Base-by-base conservation (phyloP, 1,140 invertebrate species). In the Amyelois transitella region DNA sequence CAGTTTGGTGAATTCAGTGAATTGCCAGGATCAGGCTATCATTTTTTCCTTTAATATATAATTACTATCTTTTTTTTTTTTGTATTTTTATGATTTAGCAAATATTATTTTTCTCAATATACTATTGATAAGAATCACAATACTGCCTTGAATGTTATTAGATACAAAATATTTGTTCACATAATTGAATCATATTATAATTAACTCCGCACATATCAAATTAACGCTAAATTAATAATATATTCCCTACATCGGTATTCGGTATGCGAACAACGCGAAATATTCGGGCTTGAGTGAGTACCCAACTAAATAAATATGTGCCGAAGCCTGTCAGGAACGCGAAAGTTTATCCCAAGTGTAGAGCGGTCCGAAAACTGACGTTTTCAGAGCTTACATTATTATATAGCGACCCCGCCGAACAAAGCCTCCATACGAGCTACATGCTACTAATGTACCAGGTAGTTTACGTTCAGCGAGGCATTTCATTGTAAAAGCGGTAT, bases 401-500 rank as follows among this genome's bases (percentile, higher is more conserved):
- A 12, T 38, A 38, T 14, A 2, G 8, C n/a, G 17, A 14, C 17
- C n/a, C 5, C 22, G 8, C 22, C 32, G 32, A 8, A 38, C 32
- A 38, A 38, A 38, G 32, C 32, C 32, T 50, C 44, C 45, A 38
- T 2, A 38, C 49, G 51, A 45, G 54, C 56, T 69, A 69, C 67
- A 74, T 69, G 63, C 70, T 52, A 60, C 66, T 76, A 77, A 82
- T 73, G 66, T 78, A 76, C 72, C 67, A 75, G 68, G 66, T 76
- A 82, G 75, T 81, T 77, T 73, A 66, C 72, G 75, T 72, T 75
- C 76, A 77, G 68, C 71, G 67, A 83, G 77, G 54, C 72, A 72
- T 78, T 76, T 75, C 75, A 86, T 75, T 86, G 80, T 81, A 66
- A 79, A 75, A 76, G 64, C 72, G 66, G 68, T 80, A 82, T 77